These are phyloP conservation scores for Hydractinia symbiolongicarpus DNA, from an alignment of 30 jellyfish, hydroid and myxozoan genomes.

Conservation along the genomic window DNA sequence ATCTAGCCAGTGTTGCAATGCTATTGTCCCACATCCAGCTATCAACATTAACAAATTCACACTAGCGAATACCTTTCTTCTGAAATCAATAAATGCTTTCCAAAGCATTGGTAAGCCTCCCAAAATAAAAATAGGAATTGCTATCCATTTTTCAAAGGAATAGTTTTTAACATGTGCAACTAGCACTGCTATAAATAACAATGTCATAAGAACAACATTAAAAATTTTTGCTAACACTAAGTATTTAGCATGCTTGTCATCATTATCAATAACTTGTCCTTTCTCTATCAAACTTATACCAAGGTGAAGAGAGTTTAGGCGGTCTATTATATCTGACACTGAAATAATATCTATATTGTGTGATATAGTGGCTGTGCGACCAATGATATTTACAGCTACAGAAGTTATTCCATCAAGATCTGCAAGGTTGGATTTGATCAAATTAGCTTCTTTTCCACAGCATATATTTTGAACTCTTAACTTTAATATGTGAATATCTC, in stretches of 20 bases:
- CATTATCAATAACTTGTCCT: slow-evolving; percentile 42
- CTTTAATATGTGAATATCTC: slow-evolving; percentile 11
- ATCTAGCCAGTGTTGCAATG: slow-evolving; percentile 62
- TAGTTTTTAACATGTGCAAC: slow-evolving; percentile 18
- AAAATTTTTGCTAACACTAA: neutral
- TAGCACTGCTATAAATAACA: slow-evolving; percentile 40
- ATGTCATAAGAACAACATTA: slow-evolving; percentile 11
- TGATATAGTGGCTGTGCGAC: slow-evolving; percentile 58
- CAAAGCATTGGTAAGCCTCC: slow-evolving; percentile 59
- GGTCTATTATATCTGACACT: slow-evolving; percentile 34
- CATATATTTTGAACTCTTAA: slow-evolving; percentile 75
- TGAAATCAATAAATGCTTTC: slow-evolving; percentile 38
- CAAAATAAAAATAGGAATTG: slow-evolving; percentile 42
- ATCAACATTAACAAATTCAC: slow-evolving; percentile 66
- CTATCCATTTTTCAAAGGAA: slow-evolving; percentile 45
- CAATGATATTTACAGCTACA: slow-evolving; percentile 59
- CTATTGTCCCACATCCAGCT: slow-evolving; percentile 78
- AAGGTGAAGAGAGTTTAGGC: slow-evolving; percentile 51
- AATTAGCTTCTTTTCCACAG: slow-evolving; percentile 82
- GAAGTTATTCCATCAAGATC: slow-evolving; percentile 50
- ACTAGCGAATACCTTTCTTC: slow-evolving; percentile 46
- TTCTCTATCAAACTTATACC: slow-evolving; percentile 74
- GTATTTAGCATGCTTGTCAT: neutral
- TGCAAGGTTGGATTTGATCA: slow-evolving; percentile 43
- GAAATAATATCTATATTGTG: slow-evolving; percentile 41